Base-by-base conservation (phyloP, 2,888 invertebrate species). In the Sphinx pinastri region DNA sequence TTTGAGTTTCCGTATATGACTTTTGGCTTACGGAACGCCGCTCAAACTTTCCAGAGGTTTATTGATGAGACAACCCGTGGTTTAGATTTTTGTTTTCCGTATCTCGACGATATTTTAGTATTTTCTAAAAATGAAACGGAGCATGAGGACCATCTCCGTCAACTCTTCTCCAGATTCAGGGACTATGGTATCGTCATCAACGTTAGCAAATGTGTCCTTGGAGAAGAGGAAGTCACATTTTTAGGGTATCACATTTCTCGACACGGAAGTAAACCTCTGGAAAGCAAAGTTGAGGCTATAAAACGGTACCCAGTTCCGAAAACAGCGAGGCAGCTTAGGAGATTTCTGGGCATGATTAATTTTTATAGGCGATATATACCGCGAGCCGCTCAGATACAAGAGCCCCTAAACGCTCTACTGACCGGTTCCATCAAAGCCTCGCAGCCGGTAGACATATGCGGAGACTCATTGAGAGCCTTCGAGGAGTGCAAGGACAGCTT, bases 1-100 rank as follows among this genome's bases (percentile, higher is more conserved):
- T 52, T n/a, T 8, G 38, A 38, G 8, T 38, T 38, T 38, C 38
- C 38, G 5, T 38, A 7, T 5, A 38, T 38, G 38, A 52, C 52
- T 4, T 52, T 52, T n/a, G 52, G 52, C 6, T 14, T 52, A n/a
- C 52, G 52, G 14, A 52, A 52, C 52, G 52, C 52, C 4, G 86
- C 81, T 0, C 87, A 89, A 70, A 85, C 86, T 0, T 82, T 90
- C 71, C 88, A 88, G 69, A 77, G 85, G 6, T 88, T 87, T 52
- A 82, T 90, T 14, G 83, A 88, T 60, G 78, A 81, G 59, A 58
- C 76, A 66, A 57, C 71, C 4, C 57, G 76, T 6, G 78, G 75
- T 10, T 71, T 80, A 0, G 73, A 74, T n/a, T 79, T 73, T 59
- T 72, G 57, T 77, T 79, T 73, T 70, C 63, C 74, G 0, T 89